phyloP scores from a whole-genome alignment of 2,888 invertebrate species.

The Mechanitis messenoides region DNA sequence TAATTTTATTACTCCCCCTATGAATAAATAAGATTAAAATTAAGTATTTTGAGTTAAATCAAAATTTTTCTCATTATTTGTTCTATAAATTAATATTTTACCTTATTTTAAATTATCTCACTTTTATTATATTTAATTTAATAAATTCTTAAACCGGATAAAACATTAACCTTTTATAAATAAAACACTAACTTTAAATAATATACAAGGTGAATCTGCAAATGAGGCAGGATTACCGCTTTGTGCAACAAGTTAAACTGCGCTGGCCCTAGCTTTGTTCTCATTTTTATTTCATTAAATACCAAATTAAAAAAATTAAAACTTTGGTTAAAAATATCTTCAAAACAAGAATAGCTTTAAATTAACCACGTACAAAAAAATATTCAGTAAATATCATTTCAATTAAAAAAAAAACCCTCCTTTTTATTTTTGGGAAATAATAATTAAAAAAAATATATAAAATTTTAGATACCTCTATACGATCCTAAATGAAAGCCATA shows the following conservation, averaged over 20 bases:
- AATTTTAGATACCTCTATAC: conserved; percentile 19
- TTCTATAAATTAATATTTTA: too few species aligned
- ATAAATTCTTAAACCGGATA: too few species aligned
- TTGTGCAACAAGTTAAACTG: conserved; percentile 58
- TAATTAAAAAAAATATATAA: not conserved
- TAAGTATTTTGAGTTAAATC: too few species aligned
- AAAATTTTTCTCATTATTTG: too few species aligned
- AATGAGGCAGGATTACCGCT: conserved; percentile 32
- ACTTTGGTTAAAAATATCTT: conserved; percentile 12
- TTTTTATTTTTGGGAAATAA: conserved; percentile 1
- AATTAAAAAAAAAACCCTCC: not conserved
- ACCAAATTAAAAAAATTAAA: conserved; percentile 23
- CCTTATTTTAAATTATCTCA: too few species aligned
- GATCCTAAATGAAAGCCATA: conserved; percentile 15
- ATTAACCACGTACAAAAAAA: conserved; percentile 7
- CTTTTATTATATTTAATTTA: too few species aligned
- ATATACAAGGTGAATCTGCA: conserved; percentile 25
- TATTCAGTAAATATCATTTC: conserved; percentile 7
- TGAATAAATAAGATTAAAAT: too few species aligned
- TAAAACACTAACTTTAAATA: not conserved
- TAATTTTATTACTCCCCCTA: too few species aligned
- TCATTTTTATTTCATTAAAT: conserved; percentile 26
- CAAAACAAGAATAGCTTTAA: not conserved
- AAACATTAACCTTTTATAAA: too few species aligned
- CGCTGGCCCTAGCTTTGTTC: conserved; percentile 21